Percentiles rank a stretch among this genome's conserved stretches.
phyloP scores from a whole-genome alignment of 2,113 vertebrate species.

The Riparia riparia region DNA sequence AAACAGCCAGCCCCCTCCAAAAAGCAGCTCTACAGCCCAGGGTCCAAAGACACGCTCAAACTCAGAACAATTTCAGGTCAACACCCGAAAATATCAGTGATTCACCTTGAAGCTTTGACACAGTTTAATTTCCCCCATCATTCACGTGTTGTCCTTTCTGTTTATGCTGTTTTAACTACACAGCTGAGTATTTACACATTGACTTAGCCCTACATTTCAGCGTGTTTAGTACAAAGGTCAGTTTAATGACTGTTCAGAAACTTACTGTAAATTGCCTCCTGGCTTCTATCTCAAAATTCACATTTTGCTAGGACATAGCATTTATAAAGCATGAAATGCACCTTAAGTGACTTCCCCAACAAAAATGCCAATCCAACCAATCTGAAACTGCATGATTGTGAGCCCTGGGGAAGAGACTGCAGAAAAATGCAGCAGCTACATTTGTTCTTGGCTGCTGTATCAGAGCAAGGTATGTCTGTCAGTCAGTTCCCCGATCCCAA shows the following conservation, averaged over 20 bases:
- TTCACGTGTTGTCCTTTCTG: background rate
- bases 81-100: background rate
- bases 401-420: background rate
- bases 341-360: background rate
- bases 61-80: background rate
- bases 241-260: background rate
- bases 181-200: background rate
- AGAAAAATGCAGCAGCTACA: background rate
- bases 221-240: background rate
- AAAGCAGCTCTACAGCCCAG: background rate
- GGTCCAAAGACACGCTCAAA: background rate
- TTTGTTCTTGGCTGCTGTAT: background rate
- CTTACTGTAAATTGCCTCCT: background rate
- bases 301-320: background rate
- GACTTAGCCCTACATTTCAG: background rate
- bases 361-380: background rate
- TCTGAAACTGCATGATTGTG: background rate
- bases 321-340: background rate
- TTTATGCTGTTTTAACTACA: background rate
- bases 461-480: background rate
- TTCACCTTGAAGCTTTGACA: background rate
- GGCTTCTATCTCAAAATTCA: background rate
- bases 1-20: background rate
- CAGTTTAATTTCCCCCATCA: background rate
- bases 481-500: background rate